phyloP scores from a whole-genome alignment of 2,113 vertebrate species.

The Antigone vipio region DNA sequence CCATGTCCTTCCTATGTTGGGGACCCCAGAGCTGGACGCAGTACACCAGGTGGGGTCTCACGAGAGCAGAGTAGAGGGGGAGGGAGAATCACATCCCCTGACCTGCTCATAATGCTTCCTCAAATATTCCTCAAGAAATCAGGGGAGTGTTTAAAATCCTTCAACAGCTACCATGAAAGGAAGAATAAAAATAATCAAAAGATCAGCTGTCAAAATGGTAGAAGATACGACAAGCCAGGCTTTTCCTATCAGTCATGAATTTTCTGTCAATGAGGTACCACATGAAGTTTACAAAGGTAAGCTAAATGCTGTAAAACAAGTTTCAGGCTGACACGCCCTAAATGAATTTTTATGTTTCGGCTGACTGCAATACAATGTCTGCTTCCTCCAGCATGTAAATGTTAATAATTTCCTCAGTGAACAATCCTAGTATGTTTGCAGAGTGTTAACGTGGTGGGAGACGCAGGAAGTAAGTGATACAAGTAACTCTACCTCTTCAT shows the following conservation, averaged over 20 bases:
- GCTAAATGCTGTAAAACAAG: neutral
- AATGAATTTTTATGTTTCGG: neutral
- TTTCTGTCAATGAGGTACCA: neutral
- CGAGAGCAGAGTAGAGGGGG: too few relatives aligned
- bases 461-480: neutral
- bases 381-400: neutral
- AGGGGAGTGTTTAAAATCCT: slow-evolving; percentile 39
- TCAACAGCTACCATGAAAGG: slow-evolving; percentile 54
- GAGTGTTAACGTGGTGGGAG: neutral
- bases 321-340: neutral
- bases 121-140: slow-evolving; percentile 51
- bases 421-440: neutral
- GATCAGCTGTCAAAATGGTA: slow-evolving; percentile 34
- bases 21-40: too few relatives aligned
- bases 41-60: too few relatives aligned
- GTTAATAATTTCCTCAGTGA: neutral
- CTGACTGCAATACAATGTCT: neutral
- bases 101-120: too few relatives aligned
- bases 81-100: too few relatives aligned
- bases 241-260: neutral
- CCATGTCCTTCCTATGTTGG: too few relatives aligned
- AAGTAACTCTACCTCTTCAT: neutral
- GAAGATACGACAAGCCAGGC: neutral
- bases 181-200: slow-evolving; percentile 60
- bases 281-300: neutral